phyloP scores from a whole-genome alignment of 2,797 vertebrate genomes.

The Notolabrus celidotus region DNA sequence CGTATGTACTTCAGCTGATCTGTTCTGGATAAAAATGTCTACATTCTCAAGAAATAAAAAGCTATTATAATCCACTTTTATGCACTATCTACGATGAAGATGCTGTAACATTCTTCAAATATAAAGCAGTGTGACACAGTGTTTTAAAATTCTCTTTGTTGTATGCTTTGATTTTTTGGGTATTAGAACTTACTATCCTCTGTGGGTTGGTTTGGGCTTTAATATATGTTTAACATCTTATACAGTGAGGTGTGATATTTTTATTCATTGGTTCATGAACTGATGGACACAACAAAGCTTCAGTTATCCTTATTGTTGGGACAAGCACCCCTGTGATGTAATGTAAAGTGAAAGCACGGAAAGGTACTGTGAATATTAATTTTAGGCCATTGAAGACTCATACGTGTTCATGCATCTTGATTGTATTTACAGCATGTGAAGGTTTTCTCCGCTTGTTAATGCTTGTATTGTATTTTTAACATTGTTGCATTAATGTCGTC shows the following conservation, averaged over 20 bases:
- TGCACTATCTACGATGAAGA: background rate
- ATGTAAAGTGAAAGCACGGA: no score
- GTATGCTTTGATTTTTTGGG: background rate
- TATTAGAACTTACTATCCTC: background rate
- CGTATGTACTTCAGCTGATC: background rate
- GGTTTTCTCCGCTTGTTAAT: no score
- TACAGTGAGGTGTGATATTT: no score
- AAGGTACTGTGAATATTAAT: no score
- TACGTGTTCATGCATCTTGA: no score
- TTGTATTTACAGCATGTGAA: no score
- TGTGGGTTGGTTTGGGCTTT: background rate
- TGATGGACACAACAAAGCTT: no score
- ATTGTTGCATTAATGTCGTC: background rate
- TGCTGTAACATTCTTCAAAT: background rate
- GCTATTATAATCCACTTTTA: background rate
- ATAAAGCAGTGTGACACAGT: background rate
- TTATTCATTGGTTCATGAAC: no score
- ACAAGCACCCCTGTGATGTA: no score
- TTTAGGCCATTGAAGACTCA: no score
- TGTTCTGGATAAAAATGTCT: background rate
- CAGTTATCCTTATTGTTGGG: no score
- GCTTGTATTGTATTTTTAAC: background rate
- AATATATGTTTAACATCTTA: background rate
- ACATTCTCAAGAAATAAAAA: no score
- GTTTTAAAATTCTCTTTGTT: background rate